phyloP scores from a whole-genome alignment of 2,797 vertebrate species.

The Sebastes oblongus region DNA sequence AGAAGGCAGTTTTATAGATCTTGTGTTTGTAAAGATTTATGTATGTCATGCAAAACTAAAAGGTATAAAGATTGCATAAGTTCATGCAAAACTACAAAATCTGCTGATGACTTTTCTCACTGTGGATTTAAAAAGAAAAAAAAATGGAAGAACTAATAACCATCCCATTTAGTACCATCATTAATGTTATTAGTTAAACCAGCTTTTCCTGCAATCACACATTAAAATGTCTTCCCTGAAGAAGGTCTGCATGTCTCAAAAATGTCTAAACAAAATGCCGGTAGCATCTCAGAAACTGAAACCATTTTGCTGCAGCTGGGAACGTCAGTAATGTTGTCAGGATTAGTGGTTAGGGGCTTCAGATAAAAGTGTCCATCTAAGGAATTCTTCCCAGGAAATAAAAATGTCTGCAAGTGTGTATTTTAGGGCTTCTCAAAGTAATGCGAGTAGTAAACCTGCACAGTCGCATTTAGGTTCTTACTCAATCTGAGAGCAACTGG shows the following conservation, averaged over 20 bases:
- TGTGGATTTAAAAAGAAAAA: background rate
- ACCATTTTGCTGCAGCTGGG: background rate
- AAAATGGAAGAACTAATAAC: background rate
- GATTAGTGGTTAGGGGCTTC: conserved; percentile 13
- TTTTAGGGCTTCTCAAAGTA: background rate
- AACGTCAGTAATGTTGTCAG: background rate
- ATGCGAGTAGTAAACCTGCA: conserved; percentile 16
- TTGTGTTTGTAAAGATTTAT: background rate
- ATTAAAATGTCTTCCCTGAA: background rate
- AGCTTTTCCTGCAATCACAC: background rate
- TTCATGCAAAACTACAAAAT: background rate
- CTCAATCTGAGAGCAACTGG: background rate
- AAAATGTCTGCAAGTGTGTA: conserved; percentile 16
- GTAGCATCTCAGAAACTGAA: background rate
- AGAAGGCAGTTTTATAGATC: background rate
- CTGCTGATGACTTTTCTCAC: background rate
- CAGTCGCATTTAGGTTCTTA: background rate
- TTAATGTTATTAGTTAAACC: background rate
- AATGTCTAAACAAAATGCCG: background rate
- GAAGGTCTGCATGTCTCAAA: background rate
- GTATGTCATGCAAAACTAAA: background rate
- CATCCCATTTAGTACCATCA: background rate
- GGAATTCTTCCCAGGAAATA: background rate
- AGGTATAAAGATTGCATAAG: background rate
- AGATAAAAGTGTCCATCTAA: conserved; percentile 18